These are phyloP conservation scores for Clarias laeviceps DNA, from an alignment of 2,797 vertebrate genomes.

Conservation along the genomic window DNA sequence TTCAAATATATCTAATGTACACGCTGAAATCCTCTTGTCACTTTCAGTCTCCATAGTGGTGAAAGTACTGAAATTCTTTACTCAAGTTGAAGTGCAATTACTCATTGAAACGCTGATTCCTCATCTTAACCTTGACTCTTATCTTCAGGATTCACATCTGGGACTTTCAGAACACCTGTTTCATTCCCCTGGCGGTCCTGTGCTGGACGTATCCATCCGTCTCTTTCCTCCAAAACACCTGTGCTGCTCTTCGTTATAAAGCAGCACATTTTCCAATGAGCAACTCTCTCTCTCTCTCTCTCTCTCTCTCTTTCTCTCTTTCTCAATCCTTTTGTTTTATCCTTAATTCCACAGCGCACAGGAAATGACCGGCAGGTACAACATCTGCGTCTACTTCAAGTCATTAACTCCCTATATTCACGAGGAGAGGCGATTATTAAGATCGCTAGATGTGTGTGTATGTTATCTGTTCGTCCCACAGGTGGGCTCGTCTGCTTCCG, in stretches of 20 bases:
- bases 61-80: background rate
- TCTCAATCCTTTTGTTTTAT: background rate
- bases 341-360: background rate
- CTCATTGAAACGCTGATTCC: slow-evolving; percentile 9
- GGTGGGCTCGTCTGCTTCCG: slow-evolving; percentile 32
- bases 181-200: background rate
- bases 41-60: background rate
- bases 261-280: background rate
- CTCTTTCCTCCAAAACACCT: slow-evolving; percentile 29
- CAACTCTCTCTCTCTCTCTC: background rate
- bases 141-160: slow-evolving; percentile 11
- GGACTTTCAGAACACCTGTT: slow-evolving; percentile 22
- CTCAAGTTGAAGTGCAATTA: background rate
- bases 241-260: background rate
- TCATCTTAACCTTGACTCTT: slow-evolving; percentile 19
- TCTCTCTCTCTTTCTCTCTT: background rate
- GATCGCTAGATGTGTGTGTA: background rate
- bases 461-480: slow-evolving; percentile 31
- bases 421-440: slow-evolving; percentile 24
- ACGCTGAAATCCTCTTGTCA: background rate
- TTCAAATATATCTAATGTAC: background rate
- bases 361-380: background rate
- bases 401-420: slow-evolving; percentile 18
- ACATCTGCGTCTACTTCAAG: slow-evolving; percentile 34
- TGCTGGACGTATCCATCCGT: slow-evolving; percentile 17